These are phyloP conservation scores for Boulengeromyrus knoepffleri DNA, from an alignment of 2,113 vertebrate genomes.

Conservation along the genomic window DNA sequence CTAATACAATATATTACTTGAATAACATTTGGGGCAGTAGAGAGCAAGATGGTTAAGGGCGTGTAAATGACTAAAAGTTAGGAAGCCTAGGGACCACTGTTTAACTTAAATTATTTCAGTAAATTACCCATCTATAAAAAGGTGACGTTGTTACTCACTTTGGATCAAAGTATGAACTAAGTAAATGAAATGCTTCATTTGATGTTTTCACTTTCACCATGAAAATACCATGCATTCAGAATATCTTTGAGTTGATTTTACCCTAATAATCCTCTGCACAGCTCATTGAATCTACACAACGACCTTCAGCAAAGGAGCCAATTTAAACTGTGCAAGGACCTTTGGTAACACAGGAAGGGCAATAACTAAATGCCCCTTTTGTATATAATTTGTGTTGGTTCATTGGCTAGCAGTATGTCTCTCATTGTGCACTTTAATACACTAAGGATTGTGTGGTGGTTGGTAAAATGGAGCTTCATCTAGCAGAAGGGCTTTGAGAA, in stretches of 20 bases:
- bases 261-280: not conserved
- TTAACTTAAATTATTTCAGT: not conserved
- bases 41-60: not conserved
- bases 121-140: not conserved
- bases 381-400: not conserved
- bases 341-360: not conserved
- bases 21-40: not conserved
- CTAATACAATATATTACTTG: not conserved
- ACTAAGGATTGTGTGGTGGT: not conserved
- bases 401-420: not conserved
- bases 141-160: not conserved
- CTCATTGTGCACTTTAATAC: not conserved
- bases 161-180: not conserved
- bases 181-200: not conserved
- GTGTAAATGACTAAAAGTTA: not conserved
- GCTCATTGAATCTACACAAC: not conserved
- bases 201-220: not conserved
- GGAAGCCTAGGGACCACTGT: not conserved
- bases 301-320: not conserved
- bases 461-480: not conserved
- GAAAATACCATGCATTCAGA: not conserved
- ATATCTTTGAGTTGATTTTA: not conserved
- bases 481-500: not conserved
- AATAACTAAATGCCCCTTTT: not conserved
- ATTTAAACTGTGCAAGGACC: not conserved